Evolutionary conservation across 2,888 invertebrate species (phyloP), one percentile per base, ranked within the genome.

Genomic region (Heterodera filipjevi): DNA sequence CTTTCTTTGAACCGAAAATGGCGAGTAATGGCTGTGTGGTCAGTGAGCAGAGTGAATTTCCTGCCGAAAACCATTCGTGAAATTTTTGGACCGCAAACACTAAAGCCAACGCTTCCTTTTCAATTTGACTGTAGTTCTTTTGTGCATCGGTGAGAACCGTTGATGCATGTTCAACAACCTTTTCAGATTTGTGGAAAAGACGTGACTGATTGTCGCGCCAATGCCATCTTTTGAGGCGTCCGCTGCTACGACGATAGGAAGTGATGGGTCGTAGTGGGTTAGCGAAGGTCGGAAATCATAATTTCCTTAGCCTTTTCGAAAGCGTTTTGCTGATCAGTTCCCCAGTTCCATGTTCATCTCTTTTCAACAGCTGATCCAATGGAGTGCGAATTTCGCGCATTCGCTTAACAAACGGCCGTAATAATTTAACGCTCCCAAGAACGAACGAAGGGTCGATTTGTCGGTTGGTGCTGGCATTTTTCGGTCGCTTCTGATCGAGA

Each of bases 31-130:
- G 90, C 79, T 83, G n/a, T 78, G 66, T 84, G 85, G 71, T 85
- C 85, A 2, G 85, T 85, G 10, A 76, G 77, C 1, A 85, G 81
- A 2, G 89, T 89, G 82, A 91, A 91, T 30, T 85, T 84, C 27
- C 87, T 83, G 5, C 90, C 90, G 80, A 84, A 90, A 0, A 91
- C 66, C 81, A 89, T 90, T 44, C 89, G 84, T 90, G 89, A 84
- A 90, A 91, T 81, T 89, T 89, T 39, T 86, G 85, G 1, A 90
- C 86, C 0, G 89, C 90, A 80, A 87, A 91, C 22, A 90, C 86
- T 5, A 90, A 81, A 22, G 88, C 82, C 64, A 89, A 82, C 2
- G 90, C 89, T 85, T 89, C 88, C 77, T 83, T 90, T 84, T 83
- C 85, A 14, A 84, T 81, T 75, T 85, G 84, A 16, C 77, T 77